Base-by-base conservation (phyloP, 2,797 vertebrate genomes). In the Gymnoscopelus braueri region DNA sequence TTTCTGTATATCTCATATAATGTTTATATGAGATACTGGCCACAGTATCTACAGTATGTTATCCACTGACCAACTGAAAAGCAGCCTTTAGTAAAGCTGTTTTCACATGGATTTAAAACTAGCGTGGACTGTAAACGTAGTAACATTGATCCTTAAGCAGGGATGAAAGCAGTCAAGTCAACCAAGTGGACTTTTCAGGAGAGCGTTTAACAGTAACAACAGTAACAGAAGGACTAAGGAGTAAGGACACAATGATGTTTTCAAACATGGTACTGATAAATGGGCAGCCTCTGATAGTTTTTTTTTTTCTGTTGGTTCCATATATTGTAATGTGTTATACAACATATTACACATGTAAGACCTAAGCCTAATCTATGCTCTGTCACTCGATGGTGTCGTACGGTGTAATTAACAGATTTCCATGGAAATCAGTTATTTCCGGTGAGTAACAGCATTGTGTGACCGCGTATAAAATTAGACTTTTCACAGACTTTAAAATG, bases 11-110 rank as follows among this genome's bases (percentile, higher is more conserved):
- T 48, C 67, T 79, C 14, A 56, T 63, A 26, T 74, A 69, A 75
- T 60, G 3, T n/a, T 73, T 68, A 60, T 26, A 71, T 79, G 58
- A 78, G 71, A 78, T 82, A 64, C 82, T 78, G 63, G 54, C 63
- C 44, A 13, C 63, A 39, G 69, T 67, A 66, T 75, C 72, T 75
- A 26, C 26, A 2, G 26, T 26, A 63, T 63, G 69, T 80, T 65
- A 66, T 71, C 65, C 72, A 74, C 62, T 70, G 59, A 71, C 75
- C 47, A 62, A 66, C 64, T 75, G 55, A 50, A 75, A 67, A 78
- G 19, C 62, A 72, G 75, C 72, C 65, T 80, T 65, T 79, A 70
- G 50, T 78, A 24, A 54, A 54, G 65, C 48, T 77, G 74, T 75
- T 78, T 73, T 73, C 67, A 69, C 65, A 47, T 35, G 39, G 10